These are phyloP conservation scores for Apocrypta bakeri DNA, from an alignment of 1,140 invertebrate species.

Conservation along the genomic window DNA sequence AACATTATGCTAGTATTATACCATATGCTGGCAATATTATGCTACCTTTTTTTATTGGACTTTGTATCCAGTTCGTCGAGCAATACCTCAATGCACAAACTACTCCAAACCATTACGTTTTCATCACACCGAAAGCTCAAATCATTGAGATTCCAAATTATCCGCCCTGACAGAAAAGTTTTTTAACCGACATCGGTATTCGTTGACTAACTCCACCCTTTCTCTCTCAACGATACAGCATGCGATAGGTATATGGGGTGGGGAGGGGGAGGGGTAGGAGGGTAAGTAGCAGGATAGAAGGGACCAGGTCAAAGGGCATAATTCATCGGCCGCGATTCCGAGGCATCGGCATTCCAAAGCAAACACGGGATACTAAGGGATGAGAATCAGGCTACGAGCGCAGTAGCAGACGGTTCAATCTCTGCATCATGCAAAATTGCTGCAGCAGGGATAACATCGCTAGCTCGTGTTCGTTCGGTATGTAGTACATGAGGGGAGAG, in stretches of 20 bases:
- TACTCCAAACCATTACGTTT: no score
- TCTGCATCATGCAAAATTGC: constrained; percentile 65
- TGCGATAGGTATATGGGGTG: background rate
- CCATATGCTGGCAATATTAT: no score
- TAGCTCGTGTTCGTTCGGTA: background rate
- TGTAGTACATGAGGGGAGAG: background rate
- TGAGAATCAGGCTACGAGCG: background rate
- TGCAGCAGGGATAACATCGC: constrained; percentile 52
- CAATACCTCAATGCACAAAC: no score
- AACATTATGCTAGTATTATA: no score
- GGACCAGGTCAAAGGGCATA: constrained; percentile 41
- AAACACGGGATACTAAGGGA: constrained; percentile 7
- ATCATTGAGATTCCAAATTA: no score
- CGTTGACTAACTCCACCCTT: background rate
- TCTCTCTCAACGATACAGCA: background rate
- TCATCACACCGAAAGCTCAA: no score
- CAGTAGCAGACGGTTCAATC: constrained; percentile 57
- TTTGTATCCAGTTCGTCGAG: no score
- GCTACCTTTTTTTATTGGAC: no score
- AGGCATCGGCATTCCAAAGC: constrained; percentile 38
- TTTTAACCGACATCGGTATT: background rate
- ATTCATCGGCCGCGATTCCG: constrained; percentile 43
- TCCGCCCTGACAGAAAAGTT: background rate
- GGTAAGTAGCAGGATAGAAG: no score
- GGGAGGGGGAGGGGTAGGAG: no score